Evolutionary conservation across 2,888 invertebrate genomes (phyloP).

Genomic region (Gerris lacustris): DNA sequence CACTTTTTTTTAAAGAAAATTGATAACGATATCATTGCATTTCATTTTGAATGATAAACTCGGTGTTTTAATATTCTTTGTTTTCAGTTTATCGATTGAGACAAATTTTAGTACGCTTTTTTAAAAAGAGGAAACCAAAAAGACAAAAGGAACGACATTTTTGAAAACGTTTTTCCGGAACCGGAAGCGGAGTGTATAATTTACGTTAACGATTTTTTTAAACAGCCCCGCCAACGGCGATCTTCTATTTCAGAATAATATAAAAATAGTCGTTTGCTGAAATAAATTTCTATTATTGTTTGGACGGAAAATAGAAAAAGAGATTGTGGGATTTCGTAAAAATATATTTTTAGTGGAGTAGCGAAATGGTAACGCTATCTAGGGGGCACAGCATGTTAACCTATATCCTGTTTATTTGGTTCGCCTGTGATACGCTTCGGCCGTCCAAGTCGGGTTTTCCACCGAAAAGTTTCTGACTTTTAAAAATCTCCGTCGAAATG

Average conservation of each 20-base stretch:
- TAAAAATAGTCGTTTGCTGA: not conserved
- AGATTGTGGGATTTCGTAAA: not conserved
- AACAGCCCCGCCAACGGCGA: too few species aligned
- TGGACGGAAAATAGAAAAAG: not conserved
- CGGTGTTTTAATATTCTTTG: too few species aligned
- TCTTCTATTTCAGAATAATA: not conserved
- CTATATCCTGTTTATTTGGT: slow-evolving; percentile 6
- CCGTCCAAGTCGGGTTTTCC: not conserved
- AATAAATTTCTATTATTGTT: not conserved
- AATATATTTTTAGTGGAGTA: not conserved
- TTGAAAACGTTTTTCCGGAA: too few species aligned
- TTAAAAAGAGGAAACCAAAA: too few species aligned
- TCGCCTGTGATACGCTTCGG: slow-evolving; percentile 4
- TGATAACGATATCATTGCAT: too few species aligned
- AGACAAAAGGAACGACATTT: too few species aligned
- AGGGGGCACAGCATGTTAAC: slow-evolving; percentile 6
- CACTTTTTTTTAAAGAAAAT: too few species aligned
- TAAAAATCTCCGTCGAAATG: not conserved
- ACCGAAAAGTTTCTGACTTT: not conserved
- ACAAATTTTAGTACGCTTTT: too few species aligned
- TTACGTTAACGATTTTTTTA: too few species aligned
- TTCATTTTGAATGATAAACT: too few species aligned
- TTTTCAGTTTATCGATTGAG: too few species aligned
- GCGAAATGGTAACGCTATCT: not conserved
- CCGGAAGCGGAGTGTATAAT: too few species aligned